Conservation (phyloP, 1,140 invertebrate genomes). For the Pygmarrhopalites habei region DNA sequence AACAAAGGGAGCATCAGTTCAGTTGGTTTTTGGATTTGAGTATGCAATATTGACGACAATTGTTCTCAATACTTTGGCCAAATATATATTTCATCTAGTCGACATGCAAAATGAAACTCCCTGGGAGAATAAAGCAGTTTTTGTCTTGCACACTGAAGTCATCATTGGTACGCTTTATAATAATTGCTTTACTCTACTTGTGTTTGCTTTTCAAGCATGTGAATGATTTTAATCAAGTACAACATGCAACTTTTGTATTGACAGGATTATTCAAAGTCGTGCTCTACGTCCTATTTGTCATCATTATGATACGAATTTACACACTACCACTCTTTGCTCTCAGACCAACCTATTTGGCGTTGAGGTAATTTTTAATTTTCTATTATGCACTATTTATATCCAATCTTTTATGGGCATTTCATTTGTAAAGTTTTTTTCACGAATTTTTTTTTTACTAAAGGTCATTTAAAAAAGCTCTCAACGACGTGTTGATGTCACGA, state of each 20-base stretch:
- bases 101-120: conserved; percentile 92
- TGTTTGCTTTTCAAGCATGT: no score
- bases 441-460: conserved; percentile 47
- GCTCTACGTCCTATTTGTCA: conserved; percentile 87
- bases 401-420: no score
- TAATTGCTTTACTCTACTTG: no score
- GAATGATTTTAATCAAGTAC: background rate
- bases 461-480: conserved; percentile 95
- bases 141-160: conserved; percentile 91
- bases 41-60: conserved; percentile 95
- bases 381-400: no score
- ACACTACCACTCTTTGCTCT: conserved; percentile 97
- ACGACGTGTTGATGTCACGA: conserved; percentile 94
- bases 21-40: conserved; percentile 98
- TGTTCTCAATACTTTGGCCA: conserved; percentile 86
- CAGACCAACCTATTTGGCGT: conserved; percentile 96
- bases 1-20: conserved; percentile 89
- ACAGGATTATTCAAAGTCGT: conserved; percentile 69
- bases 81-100: conserved; percentile 89
- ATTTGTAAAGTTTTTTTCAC: background rate
- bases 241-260: conserved; percentile 36
- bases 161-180: conserved; percentile 93
- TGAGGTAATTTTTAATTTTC: conserved; percentile 54
- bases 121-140: conserved; percentile 99
- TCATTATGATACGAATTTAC: conserved; percentile 95